A percentile compares a stretch with the other conserved stretches of the same genome.
Conservation (phyloP, 2,888 invertebrate genomes). For the Thalpophila matura region DNA sequence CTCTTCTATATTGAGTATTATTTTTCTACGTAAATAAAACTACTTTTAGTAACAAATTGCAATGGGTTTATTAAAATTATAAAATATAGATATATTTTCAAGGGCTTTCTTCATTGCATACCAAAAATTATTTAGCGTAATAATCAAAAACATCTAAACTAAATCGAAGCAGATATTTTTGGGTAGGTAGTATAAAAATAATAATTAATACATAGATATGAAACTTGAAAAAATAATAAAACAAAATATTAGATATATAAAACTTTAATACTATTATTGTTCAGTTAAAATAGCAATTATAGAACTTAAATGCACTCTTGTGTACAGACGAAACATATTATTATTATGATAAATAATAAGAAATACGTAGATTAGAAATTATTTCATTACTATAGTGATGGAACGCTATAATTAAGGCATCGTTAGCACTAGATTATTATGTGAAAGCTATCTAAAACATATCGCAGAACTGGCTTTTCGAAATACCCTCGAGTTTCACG, state of each 20-base stretch:
- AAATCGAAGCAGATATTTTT: not conserved
- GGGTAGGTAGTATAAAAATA: not conserved
- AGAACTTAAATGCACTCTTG: slow-evolving; percentile 76
- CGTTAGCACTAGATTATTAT: slow-evolving; percentile 74
- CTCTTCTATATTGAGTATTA: too few relatives aligned
- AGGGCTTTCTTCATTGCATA: not conserved
- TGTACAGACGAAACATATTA: slow-evolving; percentile 61
- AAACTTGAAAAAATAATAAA: slow-evolving; percentile 51
- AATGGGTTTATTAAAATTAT: slow-evolving; percentile 31
- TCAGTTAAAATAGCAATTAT: slow-evolving; percentile 75
- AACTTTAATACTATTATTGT: slow-evolving; percentile 87
- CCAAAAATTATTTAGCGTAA: not conserved
- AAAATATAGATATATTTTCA: slow-evolving; percentile 15
- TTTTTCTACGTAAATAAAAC: slow-evolving; percentile 29
- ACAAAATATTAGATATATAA: slow-evolving; percentile 70
- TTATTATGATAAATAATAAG: slow-evolving; percentile 67
- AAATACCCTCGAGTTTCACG: slow-evolving; percentile 30
- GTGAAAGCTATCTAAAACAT: slow-evolving; percentile 68
- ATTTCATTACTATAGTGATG: slow-evolving; percentile 53
- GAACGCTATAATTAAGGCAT: slow-evolving; percentile 73
- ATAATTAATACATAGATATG: not conserved
- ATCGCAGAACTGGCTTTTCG: slow-evolving; percentile 35
- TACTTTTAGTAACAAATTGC: slow-evolving; percentile 1
- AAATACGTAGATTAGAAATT: slow-evolving; percentile 61
- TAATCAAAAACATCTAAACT: not conserved